Base-by-base conservation (phyloP, 2,797 vertebrate genomes). In the Streptopelia turtur region DNA sequence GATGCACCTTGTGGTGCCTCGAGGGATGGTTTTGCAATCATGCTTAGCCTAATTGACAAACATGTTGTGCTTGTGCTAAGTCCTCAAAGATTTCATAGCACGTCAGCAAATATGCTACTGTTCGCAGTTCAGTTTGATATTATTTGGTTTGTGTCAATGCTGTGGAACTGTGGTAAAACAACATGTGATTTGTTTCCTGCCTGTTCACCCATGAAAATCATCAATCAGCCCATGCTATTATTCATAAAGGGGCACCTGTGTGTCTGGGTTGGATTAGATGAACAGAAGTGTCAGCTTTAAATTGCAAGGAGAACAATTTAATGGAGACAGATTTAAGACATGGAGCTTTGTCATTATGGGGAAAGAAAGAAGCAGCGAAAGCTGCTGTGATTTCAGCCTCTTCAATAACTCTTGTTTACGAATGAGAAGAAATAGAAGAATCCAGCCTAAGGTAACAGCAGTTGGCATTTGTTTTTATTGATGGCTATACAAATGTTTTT, bases 401-500 rank as follows among this genome's bases (percentile, higher is more conserved):
- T 91, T 94, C 89, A 66, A 16, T 90, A 83, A n/a, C 50, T 93
- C 87, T 59, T 96, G 92, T 80, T 95, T 95, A 60, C 92, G 3
- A 92, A 37, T 83, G 68, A 94, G 93, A 90, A 96, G 95, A 93
- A 94, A 52, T 35, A 95, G 94, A 72, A 93, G 92, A 90, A 89
- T 95, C 50, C 92, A 95, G 64, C 91, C 96, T 69, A 76, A 97
- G 94, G 94, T 97, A 97, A 95, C 14, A 33, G n/a, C 50, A 37
- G 23, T 64, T 87, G 84, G 35, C 43, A 4, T 87, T 92, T 91
- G 39, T 22, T 60, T 76, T 52, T 71, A 9, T 59, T 78, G n/a
- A 59, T 63, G 55, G 41, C 24, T 77, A 31, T 80, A 41, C 8
- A 65, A 52, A 41, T 60, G 39, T 53, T 66, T 89, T 24, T 33